Conservation (phyloP, 2,797 vertebrate genomes). For the Eulemur albifrons region DNA sequence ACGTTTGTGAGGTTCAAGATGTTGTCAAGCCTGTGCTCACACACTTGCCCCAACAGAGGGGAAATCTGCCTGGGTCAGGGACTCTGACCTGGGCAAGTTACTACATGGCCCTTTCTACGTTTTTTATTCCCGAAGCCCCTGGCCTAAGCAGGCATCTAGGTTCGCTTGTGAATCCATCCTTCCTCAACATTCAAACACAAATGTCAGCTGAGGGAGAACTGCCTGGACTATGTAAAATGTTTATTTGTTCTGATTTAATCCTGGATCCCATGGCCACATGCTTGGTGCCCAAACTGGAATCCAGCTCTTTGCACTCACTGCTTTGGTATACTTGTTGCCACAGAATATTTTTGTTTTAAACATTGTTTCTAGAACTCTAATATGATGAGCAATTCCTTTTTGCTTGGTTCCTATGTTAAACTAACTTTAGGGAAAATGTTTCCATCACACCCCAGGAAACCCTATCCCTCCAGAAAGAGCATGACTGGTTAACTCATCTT, state of each 20-base stretch:
- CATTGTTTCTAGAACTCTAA: background rate
- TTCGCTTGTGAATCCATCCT: background rate
- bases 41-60: background rate
- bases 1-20: background rate
- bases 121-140: constrained; percentile 6
- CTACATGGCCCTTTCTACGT: background rate
- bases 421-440: background rate
- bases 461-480: background rate
- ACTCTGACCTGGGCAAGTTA: background rate
- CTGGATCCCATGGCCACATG: background rate
- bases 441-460: background rate
- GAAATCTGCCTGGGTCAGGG: background rate
- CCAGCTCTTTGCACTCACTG: background rate
- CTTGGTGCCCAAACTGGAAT: background rate
- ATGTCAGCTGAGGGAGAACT: background rate
- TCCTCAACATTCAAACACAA: constrained; percentile 12
- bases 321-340: background rate
- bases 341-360: background rate
- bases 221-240: background rate
- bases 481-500: background rate
- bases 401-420: background rate
- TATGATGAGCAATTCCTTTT: background rate
- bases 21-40: background rate
- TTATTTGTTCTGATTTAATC: background rate
- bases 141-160: background rate